Evolutionary conservation across 2,888 invertebrate genomes (phyloP).

Genomic region (Lasioglossum oenotherae): DNA sequence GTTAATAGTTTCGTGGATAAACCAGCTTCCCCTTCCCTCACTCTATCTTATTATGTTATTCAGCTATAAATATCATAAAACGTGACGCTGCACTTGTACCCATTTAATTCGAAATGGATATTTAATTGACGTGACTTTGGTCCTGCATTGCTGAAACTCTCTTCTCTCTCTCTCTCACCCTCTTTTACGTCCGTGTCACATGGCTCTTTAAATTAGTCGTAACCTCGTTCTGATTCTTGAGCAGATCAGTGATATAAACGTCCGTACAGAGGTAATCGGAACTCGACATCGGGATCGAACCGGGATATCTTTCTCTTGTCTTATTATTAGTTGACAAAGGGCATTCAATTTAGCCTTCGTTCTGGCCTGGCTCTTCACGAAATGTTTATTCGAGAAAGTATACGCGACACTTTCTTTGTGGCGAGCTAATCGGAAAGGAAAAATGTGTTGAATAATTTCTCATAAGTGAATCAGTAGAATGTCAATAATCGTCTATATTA

Average conservation of each 20-base stretch:
- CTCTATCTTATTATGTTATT: no score
- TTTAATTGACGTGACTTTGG: conserved; percentile 19
- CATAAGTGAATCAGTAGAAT: not conserved
- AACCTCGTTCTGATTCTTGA: conserved; percentile 23
- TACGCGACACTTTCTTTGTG: not conserved
- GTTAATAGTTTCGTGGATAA: not conserved
- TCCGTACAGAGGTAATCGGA: not conserved
- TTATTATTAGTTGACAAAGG: not conserved
- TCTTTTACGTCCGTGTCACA: not conserved
- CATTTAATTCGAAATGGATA: conserved; percentile 19
- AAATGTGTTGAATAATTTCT: not conserved
- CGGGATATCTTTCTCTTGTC: not conserved
- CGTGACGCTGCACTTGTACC: conserved; percentile 12
- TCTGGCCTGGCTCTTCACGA: not conserved
- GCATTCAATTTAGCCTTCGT: not conserved
- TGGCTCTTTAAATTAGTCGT: conserved; percentile 35
- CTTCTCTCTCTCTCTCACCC: not conserved
- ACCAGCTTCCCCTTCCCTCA: not conserved
- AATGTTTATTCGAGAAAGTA: not conserved
- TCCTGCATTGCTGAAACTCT: not conserved
- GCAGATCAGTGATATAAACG: conserved; percentile 12
- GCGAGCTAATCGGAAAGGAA: not conserved
- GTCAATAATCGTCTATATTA: not conserved
- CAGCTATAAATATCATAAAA: conserved; percentile 17
- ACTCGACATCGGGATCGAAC: conserved; percentile 1